These are phyloP conservation scores for Drosophila murphyi DNA, from an alignment of 1,140 invertebrate genomes.

Conservation along the genomic window DNA sequence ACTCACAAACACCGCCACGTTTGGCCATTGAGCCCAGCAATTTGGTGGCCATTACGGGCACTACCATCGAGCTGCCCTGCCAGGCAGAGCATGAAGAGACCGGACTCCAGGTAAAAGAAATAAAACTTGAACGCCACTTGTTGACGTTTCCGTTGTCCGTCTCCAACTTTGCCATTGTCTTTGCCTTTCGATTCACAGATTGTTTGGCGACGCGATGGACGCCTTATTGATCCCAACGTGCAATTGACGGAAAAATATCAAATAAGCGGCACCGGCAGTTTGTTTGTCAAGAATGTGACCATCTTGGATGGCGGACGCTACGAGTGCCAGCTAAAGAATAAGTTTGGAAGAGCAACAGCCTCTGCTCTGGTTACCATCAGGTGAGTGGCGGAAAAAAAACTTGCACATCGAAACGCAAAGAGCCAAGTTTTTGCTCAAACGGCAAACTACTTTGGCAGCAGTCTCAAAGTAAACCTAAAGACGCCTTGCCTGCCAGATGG, in stretches of 20 bases:
- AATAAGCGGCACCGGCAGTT: constrained; percentile 89
- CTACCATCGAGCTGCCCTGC: constrained; percentile 92
- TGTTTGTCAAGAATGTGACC: constrained; percentile 92
- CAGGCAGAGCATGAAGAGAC: constrained; percentile 93
- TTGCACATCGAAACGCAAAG: constrained; percentile 43
- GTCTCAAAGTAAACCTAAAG: constrained; percentile 33
- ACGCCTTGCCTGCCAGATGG: constrained; percentile 18
- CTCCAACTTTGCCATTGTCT: neutral
- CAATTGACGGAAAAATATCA: constrained; percentile 84
- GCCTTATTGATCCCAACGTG: constrained; percentile 85
- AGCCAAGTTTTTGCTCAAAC: constrained; percentile 63
- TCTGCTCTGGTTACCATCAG: constrained; percentile 89
- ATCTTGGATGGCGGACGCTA: constrained; percentile 92
- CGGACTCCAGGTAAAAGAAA: constrained; percentile 86
- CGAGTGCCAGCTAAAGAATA: constrained; percentile 94
- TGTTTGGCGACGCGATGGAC: constrained; percentile 93
- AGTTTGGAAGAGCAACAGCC: constrained; percentile 90
- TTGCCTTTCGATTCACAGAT: constrained; percentile 48
- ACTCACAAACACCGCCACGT: constrained; percentile 86
- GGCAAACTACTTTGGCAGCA: constrained; percentile 45
- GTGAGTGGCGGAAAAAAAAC: constrained; percentile 61
- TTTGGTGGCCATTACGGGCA: constrained; percentile 89
- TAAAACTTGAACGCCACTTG: constrained; percentile 53
- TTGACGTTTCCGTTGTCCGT: constrained; percentile 46
- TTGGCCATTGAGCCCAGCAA: constrained; percentile 89